Conservation (phyloP, 92 coral and sea anemone species). For the Virgularia gustaviana region DNA sequence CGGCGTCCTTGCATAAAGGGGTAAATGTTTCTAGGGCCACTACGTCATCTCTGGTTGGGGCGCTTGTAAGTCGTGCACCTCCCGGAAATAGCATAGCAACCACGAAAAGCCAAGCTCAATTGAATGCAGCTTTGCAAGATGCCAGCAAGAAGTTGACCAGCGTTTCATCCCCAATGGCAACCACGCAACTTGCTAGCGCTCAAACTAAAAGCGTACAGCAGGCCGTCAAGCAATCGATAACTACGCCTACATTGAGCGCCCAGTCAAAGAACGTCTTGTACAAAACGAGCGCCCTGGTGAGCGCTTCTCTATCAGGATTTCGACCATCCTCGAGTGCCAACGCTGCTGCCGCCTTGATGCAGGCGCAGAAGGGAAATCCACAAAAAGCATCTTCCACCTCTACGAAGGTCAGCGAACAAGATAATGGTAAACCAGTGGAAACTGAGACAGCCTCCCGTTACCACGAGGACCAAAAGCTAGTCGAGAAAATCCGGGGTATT, state of each 20-base stretch:
- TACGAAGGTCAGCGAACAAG: not conserved
- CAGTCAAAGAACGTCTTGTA: not conserved
- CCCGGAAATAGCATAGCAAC: not conserved
- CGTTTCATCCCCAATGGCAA: not conserved
- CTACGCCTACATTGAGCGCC: not conserved
- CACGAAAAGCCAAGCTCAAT: not conserved
- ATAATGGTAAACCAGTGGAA: not conserved
- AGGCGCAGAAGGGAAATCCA: not conserved
- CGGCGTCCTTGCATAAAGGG: not conserved
- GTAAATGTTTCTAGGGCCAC: constrained; percentile 26
- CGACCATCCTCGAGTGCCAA: not conserved
- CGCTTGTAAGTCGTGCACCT: not conserved
- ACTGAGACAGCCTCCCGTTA: not conserved
- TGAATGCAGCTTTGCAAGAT: not conserved
- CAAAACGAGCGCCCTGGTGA: not conserved
- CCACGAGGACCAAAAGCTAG: constrained; percentile 12
- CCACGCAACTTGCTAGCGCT: not conserved
- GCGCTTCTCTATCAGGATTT: not conserved
- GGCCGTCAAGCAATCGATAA: not conserved
- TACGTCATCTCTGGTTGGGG: not conserved
- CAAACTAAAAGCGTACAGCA: not conserved
- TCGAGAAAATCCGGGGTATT: constrained; percentile 8
- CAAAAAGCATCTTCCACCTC: not conserved
- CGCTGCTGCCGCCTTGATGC: not conserved
- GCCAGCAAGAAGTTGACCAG: not conserved